These are phyloP conservation scores for Amphimedon queenslandica DNA, from an alignment of 37 sponge, comb jelly and placozoan species.

Conservation along the genomic window DNA sequence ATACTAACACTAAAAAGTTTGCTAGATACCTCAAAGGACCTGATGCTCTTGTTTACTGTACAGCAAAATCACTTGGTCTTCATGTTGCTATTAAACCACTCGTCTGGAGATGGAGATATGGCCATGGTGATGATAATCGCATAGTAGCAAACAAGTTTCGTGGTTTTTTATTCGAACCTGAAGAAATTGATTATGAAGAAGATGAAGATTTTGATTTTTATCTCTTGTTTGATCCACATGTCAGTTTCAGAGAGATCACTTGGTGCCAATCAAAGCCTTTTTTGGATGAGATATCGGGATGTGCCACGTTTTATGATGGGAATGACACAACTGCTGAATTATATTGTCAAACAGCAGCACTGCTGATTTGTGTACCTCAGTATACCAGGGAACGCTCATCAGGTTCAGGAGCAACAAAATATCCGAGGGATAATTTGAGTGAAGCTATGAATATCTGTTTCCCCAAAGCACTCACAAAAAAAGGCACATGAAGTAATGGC, in stretches of 20 bases:
- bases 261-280: neutral
- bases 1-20: neutral
- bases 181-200: neutral
- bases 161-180: neutral
- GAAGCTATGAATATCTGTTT: too few species aligned
- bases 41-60: slow-evolving; percentile 4
- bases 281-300: neutral
- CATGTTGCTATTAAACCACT: slow-evolving; percentile 11
- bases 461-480: too few species aligned
- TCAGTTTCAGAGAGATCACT: neutral
- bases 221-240: neutral
- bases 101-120: too few species aligned
- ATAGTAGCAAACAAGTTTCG: too few species aligned
- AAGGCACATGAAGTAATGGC: too few species aligned
- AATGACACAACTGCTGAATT: neutral
- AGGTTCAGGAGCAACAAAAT: too few species aligned
- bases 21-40: slow-evolving; percentile 5
- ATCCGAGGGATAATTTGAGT: too few species aligned
- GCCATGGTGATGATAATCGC: too few species aligned
- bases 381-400: neutral
- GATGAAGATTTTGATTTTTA: neutral
- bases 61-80: slow-evolving; percentile 18
- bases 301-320: neutral
- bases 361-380: neutral
- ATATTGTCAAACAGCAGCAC: neutral